Conservation (phyloP, 2,797 vertebrate genomes). For the Gadopsis bispinosus region DNA sequence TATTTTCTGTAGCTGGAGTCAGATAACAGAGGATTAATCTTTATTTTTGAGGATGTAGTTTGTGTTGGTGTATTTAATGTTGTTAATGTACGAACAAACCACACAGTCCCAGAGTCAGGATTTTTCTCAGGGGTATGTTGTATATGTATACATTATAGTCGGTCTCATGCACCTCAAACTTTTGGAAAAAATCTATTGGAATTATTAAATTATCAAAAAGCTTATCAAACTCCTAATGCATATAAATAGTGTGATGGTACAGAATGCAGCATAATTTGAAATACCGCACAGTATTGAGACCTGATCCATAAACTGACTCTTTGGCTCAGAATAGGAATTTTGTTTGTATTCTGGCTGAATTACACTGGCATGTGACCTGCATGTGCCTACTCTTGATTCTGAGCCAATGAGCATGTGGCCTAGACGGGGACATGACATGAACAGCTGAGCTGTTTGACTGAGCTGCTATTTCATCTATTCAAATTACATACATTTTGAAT, state of each 20-base stretch:
- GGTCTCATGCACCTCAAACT: background rate
- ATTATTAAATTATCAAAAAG: background rate
- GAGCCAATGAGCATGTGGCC: slow-evolving; percentile 42
- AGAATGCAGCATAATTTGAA: background rate
- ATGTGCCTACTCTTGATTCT: slow-evolving; percentile 17
- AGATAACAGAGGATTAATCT: background rate
- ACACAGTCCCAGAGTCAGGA: background rate
- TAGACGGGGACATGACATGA: slow-evolving; percentile 1
- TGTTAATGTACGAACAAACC: background rate
- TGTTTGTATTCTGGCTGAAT: slow-evolving; percentile 38
- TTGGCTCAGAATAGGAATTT: slow-evolving; percentile 20
- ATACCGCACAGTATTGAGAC: slow-evolving; percentile 1
- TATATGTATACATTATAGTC: background rate
- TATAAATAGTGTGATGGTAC: background rate
- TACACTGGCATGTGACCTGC: slow-evolving; percentile 47
- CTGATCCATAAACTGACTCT: slow-evolving; percentile 11
- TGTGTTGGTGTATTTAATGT: background rate
- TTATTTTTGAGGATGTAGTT: background rate
- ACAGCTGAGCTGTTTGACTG: slow-evolving; percentile 29
- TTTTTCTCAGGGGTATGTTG: background rate
- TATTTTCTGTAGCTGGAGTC: background rate
- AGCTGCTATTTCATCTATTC: background rate
- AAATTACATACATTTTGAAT: too few relatives aligned
- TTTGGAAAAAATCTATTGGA: too few relatives aligned
- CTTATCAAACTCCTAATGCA: background rate